Base-by-base conservation (phyloP, 2,797 vertebrate genomes). In the Falco concolor region DNA sequence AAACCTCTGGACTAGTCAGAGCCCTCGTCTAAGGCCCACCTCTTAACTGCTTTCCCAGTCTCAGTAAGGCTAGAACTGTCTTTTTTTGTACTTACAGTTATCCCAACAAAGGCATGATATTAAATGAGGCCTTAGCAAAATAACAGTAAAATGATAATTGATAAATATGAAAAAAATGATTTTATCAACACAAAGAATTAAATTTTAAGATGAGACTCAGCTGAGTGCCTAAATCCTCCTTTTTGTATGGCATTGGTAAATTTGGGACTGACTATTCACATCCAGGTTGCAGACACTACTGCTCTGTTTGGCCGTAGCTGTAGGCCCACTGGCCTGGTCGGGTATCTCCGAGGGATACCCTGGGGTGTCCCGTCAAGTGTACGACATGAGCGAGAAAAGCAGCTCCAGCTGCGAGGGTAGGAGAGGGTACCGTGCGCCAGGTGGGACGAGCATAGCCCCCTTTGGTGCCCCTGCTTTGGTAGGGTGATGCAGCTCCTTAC, bases 401-500 rank as follows among this genome's bases (percentile, higher is more conserved):
- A 40, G 38, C 28, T 76, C 63, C 23, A 47, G 16, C 23, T 52
- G 5, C 12, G 49, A 60, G 34, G 22, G 18, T 27, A 16, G 44
- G 27, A 72, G 57, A 52, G 87, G 18, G n/a, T 24, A 16, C 30
- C 0, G 0, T 44, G 19, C 5, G 2, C 36, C 9, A 30, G 10
- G 23, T 16, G 34, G 61, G 40, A 14, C 23, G 6, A 60, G 30
- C 50, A 4, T 11, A 42, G 36, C 56, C 90, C 36, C 40, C 59
- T 56, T 12, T 22, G 34, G 12, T 61, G 84, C 36, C 21, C 17
- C n/a, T 60, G 57, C 5, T 22, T 60, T 77, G 15, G 53, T 40
- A 30, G 32, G 40, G 36, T 4, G 27, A 28, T 32, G 8, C 20
- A 65, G 72, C n/a, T 64, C 23, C 30, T 20, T 44, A 18, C 18